Evolutionary conservation across 2,113 vertebrate species (phyloP), one percentile per base, ranked within the genome.

Genomic region (Brachionichthys hirsutus): DNA sequence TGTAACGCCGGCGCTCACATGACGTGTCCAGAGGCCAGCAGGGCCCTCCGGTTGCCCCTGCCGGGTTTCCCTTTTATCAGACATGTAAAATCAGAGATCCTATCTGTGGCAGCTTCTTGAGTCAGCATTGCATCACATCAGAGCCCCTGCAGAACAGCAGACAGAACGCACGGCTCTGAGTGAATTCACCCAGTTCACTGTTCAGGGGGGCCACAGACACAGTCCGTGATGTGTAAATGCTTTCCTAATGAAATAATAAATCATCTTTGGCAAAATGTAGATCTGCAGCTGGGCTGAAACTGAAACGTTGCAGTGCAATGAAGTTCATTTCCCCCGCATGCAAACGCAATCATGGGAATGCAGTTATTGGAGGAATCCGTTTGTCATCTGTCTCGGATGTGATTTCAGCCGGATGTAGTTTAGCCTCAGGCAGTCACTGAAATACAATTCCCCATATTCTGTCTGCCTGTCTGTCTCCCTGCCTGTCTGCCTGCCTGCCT

Each of bases 321-420:
- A 77, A 85, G 85, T 82, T 66, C 75, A 81, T 78, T 83, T 76
- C 40, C 36, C 38, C 63, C 68, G 74, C 74, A 78, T 73, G 63
- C 64, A 85, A 85, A 86, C 70, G 65, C 75, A 64, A 87, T 85
- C 66, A 63, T 34, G 52, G 54, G 83, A 80, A 84, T 73, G 67
- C 59, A 61, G 62, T 89, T 88, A 85, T 69, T 78, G 62, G 71
- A 55, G 54, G 54, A 83, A 71, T 77, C 71, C 76, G 84, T 87
- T 86, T 63, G 61, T 87, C 87, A 87, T 89, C 67, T 63, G 79
- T 55, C 73, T 62, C 62, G 57, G 79, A 86, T 84, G 71, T 74
- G 68, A 86, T 87, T 87, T 86, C 42, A 81, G 53, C 77, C 62
- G 79, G 76, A 85, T 78, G 65, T 63, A 80, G 76, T 83, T 77